Base-by-base conservation (phyloP, 2,888 invertebrate genomes). In the Erynnis tages region DNA sequence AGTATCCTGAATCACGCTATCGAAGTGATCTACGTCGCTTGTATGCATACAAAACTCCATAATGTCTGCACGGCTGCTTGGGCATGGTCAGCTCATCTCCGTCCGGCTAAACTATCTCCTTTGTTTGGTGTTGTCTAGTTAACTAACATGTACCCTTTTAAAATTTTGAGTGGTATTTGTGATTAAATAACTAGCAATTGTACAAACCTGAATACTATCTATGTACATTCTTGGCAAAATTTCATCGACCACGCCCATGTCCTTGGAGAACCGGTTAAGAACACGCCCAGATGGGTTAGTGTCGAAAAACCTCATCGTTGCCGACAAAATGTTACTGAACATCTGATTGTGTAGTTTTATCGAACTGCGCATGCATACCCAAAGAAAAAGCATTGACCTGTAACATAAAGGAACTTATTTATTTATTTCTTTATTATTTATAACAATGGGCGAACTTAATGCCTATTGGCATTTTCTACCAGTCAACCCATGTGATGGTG, bases 201-300 rank as follows among this genome's bases (percentile, higher is more conserved):
- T 30, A 50, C 56, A 55, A 62, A 90, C 90, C 83, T 93, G 93
- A 45, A 91, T 91, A 46, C 94, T 92, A 66, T 94, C 93, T 40
- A 93, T 78, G 69, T 92, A 91, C 67, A 92, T 91, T 55, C 90
- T 81, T 0, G 94, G 94, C 44, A 95, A 75, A 11, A 92, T 82
- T 76, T 95, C 95, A 67, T 95, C 95, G 40, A 96, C 92, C 1
- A 93, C 89, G 0, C 95, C 95, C 81, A 95, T 93, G 69, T 96
- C 96, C 73, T 96, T 96, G 0, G 96, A 95, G 79, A 96, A 96
- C 47, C 96, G 85, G 79, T 96, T 96, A 46, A 96, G 89, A 61
- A 96, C 94, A 11, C 95, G 91, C 23, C 96, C 95, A 8, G 95
- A 93, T 0, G 96, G 94, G 77, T 96, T 96, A 4, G 92, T 93